Conservation (phyloP, 1,140 invertebrate species). For the Charaxes varanes region DNA sequence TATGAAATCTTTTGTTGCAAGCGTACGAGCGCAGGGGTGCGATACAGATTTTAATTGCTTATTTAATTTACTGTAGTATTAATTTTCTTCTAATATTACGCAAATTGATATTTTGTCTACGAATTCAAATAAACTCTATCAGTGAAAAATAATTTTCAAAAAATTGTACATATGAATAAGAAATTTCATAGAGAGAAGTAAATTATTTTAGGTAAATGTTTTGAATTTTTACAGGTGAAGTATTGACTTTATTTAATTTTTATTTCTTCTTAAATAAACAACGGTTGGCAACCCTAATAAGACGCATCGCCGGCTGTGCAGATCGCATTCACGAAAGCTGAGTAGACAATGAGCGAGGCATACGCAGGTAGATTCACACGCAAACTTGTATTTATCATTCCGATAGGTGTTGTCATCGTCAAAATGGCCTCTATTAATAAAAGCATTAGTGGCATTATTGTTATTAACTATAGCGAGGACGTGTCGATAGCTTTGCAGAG, state of each 20-base stretch:
- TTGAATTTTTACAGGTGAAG: neutral
- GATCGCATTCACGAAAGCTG: slow-evolving; percentile 46
- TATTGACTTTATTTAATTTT: neutral
- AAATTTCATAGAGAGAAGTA: no score
- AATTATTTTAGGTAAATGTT: no score
- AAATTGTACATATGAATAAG: no score
- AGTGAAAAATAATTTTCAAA: neutral
- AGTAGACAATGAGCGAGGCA: slow-evolving; percentile 62
- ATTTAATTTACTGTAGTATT: neutral
- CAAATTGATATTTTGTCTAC: no score
- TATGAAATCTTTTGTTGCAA: slow-evolving; percentile 70
- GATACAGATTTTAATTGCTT: slow-evolving; percentile 19
- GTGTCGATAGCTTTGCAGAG: slow-evolving; percentile 30
- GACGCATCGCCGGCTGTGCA: slow-evolving; percentile 53
- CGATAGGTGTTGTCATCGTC: slow-evolving; percentile 1
- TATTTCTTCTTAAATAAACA: slow-evolving; percentile 10
- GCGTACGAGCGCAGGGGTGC: slow-evolving; percentile 63
- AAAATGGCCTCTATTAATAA: slow-evolving; percentile 21
- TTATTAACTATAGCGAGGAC: neutral
- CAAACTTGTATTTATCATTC: slow-evolving; percentile 23
- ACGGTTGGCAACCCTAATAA: slow-evolving; percentile 44
- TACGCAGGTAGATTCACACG: slow-evolving; percentile 57
- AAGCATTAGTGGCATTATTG: slow-evolving; percentile 12
- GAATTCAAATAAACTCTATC: no score
- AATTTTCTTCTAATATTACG: no score